Evolutionary conservation across 53 echinoderm and acorn worm genomes (phyloP).

Genomic region (Echinometra lucunter): DNA sequence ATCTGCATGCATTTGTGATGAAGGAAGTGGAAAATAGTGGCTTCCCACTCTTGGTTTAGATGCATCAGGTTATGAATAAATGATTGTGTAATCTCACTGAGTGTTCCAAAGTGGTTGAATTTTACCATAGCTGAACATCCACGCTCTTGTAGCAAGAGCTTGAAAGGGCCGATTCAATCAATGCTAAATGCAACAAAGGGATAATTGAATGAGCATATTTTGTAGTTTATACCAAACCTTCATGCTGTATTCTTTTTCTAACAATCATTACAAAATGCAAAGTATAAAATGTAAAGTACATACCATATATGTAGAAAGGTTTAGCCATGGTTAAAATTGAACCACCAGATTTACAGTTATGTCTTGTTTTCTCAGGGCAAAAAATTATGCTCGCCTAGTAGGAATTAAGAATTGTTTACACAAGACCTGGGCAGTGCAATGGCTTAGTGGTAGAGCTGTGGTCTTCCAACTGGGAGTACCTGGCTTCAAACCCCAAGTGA

Average conservation of each 20-base stretch:
- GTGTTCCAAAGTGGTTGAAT: background rate
- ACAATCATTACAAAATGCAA: background rate
- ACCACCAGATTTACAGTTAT: background rate
- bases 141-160: too few relatives aligned
- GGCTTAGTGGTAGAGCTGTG: too few relatives aligned
- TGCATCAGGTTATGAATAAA: slow-evolving; percentile 9
- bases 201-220: background rate
- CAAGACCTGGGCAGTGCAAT: too few relatives aligned
- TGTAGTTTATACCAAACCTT: background rate
- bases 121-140: too few relatives aligned
- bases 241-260: background rate
- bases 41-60: background rate
- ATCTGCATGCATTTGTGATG: background rate
- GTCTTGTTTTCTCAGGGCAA: background rate
- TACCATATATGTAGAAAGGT: background rate
- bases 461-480: too few relatives aligned
- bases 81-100: slow-evolving; percentile 3
- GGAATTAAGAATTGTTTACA: too few relatives aligned
- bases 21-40: background rate
- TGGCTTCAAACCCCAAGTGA: too few relatives aligned
- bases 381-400: too few relatives aligned
- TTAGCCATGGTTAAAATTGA: background rate
- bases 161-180: background rate
- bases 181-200: background rate
- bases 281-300: background rate